A percentile compares a stretch with the other conserved stretches of the same genome.
Evolutionary conservation across 2,797 vertebrate species (phyloP).

Genomic region (Pempheris klunzingeri): DNA sequence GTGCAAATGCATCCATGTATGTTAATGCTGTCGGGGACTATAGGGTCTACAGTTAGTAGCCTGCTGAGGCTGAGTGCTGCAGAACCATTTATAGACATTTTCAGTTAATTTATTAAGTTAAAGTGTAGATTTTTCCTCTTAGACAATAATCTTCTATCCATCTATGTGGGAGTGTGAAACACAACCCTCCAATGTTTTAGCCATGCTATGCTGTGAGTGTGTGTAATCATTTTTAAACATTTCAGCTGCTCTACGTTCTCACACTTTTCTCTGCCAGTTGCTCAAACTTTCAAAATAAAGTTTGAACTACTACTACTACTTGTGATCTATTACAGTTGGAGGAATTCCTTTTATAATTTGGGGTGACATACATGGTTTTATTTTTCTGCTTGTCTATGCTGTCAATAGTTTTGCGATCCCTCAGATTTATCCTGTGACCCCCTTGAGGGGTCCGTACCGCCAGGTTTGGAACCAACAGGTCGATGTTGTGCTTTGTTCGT

Average conservation of each 20-base stretch:
- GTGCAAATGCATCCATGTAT: conserved; percentile 12
- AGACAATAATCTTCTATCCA: background rate
- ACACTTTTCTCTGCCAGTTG: no score
- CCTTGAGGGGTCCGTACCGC: no score
- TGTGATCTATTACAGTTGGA: background rate
- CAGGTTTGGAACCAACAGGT: no score
- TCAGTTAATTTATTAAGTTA: background rate
- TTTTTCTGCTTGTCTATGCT: background rate
- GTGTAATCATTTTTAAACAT: background rate
- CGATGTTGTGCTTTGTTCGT: background rate
- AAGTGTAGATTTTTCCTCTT: background rate
- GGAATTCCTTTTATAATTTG: background rate
- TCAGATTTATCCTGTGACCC: background rate
- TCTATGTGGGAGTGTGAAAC: background rate
- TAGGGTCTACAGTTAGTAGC: background rate
- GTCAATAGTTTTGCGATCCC: background rate
- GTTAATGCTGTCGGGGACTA: conserved; percentile 28
- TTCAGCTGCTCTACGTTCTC: background rate
- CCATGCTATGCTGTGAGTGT: background rate
- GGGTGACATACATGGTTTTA: background rate
- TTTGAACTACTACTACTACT: no score
- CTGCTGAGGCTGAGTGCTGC: background rate
- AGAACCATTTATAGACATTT: background rate
- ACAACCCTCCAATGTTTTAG: accelerated
- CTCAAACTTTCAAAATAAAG: no score